Evolutionary conservation across 2,888 invertebrate species (phyloP), one percentile per base, ranked within the genome.

Genomic region (Geotrupes spiniger): DNA sequence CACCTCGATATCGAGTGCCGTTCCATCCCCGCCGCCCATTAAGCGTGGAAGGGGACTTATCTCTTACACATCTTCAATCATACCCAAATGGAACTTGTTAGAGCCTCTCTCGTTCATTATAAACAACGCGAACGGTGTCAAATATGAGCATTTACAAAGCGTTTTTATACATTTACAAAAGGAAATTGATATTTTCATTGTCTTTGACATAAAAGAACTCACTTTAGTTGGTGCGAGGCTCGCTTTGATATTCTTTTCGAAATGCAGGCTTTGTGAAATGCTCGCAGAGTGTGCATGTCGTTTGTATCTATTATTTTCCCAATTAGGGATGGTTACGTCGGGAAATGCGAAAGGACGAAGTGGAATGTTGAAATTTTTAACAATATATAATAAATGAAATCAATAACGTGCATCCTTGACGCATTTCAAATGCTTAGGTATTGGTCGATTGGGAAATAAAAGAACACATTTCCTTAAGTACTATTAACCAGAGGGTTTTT

Each of bases 131-230:
- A 56, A 52, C 54, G 54, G 51, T 55, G 57, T 42, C 51, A 52
- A 54, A 54, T 50, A 53, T 54, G 33, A 56, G 51, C 54, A 52
- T 46, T 46, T 27, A 40, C 28, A 36, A 27, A 4, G 36, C 14
- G n/a, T 27, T 41, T 33, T 31, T 33, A 59, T 6, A 21, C 6
- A 21, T 21, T 21, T 21, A 21, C 21, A 21, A 21, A 21, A 59
- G 55, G 56, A 58, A 59, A 59, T 58, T 57, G 57, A 58, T 57
- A 59, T 61, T 60, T 61, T 52, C 54, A 58, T 57, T 57, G 58
- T 58, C 57, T 59, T 59, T 58, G 61, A 61, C 58, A 56, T 57
- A 38, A 52, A 59, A 61, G 52, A 57, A 54, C 50, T 48, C 53
- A 45, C 49, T 54, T 51, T 42, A 51, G 46, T 54, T 53, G 51